Evolutionary conservation across 2,888 invertebrate genomes (phyloP).

Genomic region (Piscicola geometra): DNA sequence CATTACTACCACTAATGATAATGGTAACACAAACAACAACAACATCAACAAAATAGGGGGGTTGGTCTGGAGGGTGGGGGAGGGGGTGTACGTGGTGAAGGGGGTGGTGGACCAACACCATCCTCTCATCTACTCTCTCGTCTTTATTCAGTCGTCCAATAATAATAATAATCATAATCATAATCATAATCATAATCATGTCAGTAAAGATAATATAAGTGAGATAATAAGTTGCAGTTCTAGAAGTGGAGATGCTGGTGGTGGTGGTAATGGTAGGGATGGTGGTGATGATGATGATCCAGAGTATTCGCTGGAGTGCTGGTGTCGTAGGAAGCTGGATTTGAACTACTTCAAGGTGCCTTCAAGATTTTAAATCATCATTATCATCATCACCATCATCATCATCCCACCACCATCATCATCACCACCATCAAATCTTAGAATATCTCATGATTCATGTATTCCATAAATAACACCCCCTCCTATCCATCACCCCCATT

Average conservation of each 20-base stretch:
- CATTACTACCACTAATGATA: no score
- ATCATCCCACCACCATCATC: no score
- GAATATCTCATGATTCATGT: no score
- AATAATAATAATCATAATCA: neutral
- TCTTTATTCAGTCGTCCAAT: neutral
- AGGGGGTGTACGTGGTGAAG: conserved; percentile 22
- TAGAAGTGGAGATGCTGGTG: neutral
- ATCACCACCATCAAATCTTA: no score
- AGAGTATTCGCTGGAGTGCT: neutral
- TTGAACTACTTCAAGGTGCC: conserved; percentile 18
- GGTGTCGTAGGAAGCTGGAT: conserved; percentile 26
- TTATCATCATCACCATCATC: no score
- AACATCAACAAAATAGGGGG: neutral
- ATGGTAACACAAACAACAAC: no score
- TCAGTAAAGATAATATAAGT: neutral
- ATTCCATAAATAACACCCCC: no score
- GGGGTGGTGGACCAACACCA: neutral
- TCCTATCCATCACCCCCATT: no score
- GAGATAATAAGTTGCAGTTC: neutral
- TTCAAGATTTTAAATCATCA: neutral
- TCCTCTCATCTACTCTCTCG: neutral
- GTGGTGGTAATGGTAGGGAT: neutral
- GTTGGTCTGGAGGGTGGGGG: conserved; percentile 5
- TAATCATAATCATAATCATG: neutral
- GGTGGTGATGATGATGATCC: neutral